Evolutionary conservation across 2,888 invertebrate species (phyloP), one percentile per base, ranked within the genome.

Genomic region (Choristoneura rosaceana): DNA sequence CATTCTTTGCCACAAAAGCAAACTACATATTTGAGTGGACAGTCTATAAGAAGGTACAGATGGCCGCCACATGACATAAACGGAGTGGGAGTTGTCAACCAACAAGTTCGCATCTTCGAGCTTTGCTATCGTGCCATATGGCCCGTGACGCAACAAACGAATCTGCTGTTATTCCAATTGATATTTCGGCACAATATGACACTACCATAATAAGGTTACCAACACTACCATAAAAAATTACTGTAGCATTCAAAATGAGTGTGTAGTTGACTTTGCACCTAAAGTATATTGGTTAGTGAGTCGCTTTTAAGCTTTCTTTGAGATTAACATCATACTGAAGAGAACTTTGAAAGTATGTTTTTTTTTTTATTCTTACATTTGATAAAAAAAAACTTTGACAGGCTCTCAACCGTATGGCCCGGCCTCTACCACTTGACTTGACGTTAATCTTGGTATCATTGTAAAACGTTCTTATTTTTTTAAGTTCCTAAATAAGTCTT

Each of bases 141-240:
- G 82, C 78, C 76, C 73, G 74, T 81, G 84, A 83, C 81, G 86
- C 79, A 81, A 84, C 38, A 78, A 81, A 84, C 55, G 85, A 82
- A 81, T 67, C 77, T 77, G 76, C 75, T 43, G 74, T 77, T 80
- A 75, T 79, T 78, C 75, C 78, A 69, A 83, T 82, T 78, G 75
- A 75, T 74, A 74, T 77, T 81, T 77, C 70, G 25, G 34, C 61
- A 60, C 50, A 74, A 70, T 75, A 74, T 73, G 50, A 52, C 50
- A 17, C 17, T 52, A 17, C 50, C 17, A 52, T 52, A 25, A 17
- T 17, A 52, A 52, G 50, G 15, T 52, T 15, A 9, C 15, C 17
- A 52, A 17, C 50, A n/a, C n/a, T 47, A 47, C 47, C 47, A 47
- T 47, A 15, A 43, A 43, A 43, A 43, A 0, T 4, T 12, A 43